Evolutionary conservation across 2,888 invertebrate genomes (phyloP), one percentile per base, ranked within the genome.

Genomic region (Aleiodes testaceus): DNA sequence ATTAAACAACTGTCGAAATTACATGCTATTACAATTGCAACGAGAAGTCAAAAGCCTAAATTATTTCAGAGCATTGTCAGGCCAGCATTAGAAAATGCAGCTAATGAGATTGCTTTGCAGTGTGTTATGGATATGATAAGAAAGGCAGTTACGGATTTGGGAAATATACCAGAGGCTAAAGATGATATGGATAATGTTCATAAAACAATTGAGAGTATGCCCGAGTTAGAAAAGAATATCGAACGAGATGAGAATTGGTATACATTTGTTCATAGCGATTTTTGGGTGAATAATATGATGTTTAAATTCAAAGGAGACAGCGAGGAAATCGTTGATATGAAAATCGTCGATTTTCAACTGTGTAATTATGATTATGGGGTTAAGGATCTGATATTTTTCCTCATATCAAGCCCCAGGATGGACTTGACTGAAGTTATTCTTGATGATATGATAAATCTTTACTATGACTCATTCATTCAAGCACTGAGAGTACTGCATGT

Each of bases 281-380:
- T 87, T 70, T 88, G 88, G 87, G 85, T 86, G 3, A 88, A 88
- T 77, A 88, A 88, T 61, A 87, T 88, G 83, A 80, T 88, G 83
- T 87, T 86, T 69, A 72, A 72, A 64, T 78, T 79, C 9, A 78
- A 83, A 52, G 79, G 83, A 52, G 77, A 80, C 11, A 67, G 73
- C 1, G 79, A 80, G 1, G 66, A 73, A 1, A 74, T 81, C 7
- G 20, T 75, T 4, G 81, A 80, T 14, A 81, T 87, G 82, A 87
- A 87, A 65, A 86, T 88, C n/a, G 82, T 88, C 1, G 88, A 87
- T 70, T 87, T 87, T 63, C 87, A 88, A 71, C 70, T 87, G 18
- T 76, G 78, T 16, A 3, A 74, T 6, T 83, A 81, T 55, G 82
- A 84, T 49, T 82, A 83, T 36, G 86, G 87, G 1, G 74, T 81